Evolutionary conservation across 2,113 vertebrate species (phyloP).

Genomic region (Chionomys nivalis): DNA sequence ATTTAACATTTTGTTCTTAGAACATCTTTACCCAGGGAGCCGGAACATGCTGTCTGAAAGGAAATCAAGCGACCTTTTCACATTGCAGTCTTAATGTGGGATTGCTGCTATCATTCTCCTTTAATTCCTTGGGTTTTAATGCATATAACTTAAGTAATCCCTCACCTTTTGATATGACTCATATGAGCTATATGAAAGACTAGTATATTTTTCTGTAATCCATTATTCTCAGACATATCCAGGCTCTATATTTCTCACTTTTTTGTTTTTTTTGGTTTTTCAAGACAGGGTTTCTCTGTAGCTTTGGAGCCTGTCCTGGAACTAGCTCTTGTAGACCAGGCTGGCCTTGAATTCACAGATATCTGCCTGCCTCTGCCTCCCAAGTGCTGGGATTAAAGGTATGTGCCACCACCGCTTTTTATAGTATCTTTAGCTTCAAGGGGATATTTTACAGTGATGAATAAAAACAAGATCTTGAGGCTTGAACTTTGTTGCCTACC

Average conservation of each 20-base stretch:
- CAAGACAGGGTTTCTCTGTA: too few species aligned
- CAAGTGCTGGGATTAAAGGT: too few species aligned
- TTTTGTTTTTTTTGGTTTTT: too few species aligned
- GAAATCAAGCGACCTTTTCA: not conserved
- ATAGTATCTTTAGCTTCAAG: conserved; percentile 8
- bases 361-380: too few species aligned
- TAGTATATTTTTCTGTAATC: conserved; percentile 28
- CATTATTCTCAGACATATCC: not conserved
- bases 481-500: not conserved
- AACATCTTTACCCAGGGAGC: not conserved
- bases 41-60: conserved; percentile 15
- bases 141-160: not conserved
- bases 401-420: not conserved
- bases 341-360: too few species aligned
- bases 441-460: not conserved
- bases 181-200: not conserved
- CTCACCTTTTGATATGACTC: not conserved
- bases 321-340: too few species aligned
- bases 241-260: not conserved
- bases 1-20: not conserved
- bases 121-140: not conserved
- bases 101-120: not conserved
- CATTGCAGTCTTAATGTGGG: not conserved
- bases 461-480: not conserved
- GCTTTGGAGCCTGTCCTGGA: too few species aligned